phyloP scores from a whole-genome alignment of 2,888 invertebrate species.

The Rhogogaster chlorosoma region DNA sequence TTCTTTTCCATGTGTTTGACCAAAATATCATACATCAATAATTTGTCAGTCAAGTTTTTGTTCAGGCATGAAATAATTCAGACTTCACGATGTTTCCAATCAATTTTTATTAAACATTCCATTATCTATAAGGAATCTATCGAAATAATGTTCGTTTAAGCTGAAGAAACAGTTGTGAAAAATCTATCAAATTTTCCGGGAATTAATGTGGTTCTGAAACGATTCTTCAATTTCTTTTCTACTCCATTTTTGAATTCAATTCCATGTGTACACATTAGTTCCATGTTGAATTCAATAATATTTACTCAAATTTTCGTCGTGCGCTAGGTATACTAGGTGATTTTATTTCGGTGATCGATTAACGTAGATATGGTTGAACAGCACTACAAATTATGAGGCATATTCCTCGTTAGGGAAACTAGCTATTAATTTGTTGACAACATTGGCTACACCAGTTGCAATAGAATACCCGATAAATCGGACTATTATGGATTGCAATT shows the following conservation, averaged over 20 bases:
- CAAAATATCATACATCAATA: neutral
- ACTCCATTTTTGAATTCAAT: neutral
- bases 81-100: neutral
- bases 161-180: neutral
- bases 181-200: neutral
- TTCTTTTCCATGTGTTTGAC: neutral
- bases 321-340: no score
- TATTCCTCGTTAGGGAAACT: neutral
- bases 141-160: neutral
- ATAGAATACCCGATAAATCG: no score
- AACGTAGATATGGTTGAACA: neutral
- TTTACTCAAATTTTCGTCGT: no score
- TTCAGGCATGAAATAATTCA: neutral
- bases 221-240: neutral
- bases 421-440: slow-evolving; percentile 13
- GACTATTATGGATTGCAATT: no score
- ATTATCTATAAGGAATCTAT: neutral
- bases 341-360: neutral
- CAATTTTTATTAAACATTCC: no score
- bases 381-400: neutral
- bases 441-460: neutral
- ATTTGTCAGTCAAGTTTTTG: neutral
- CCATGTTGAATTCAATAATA: no score
- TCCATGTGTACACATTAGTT: neutral
- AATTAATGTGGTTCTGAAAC: neutral